Percentiles rank a stretch among this genome's conserved stretches.
These are phyloP conservation scores for Oceanites oceanicus DNA, from an alignment of 2,113 vertebrate species.

Conservation along the genomic window DNA sequence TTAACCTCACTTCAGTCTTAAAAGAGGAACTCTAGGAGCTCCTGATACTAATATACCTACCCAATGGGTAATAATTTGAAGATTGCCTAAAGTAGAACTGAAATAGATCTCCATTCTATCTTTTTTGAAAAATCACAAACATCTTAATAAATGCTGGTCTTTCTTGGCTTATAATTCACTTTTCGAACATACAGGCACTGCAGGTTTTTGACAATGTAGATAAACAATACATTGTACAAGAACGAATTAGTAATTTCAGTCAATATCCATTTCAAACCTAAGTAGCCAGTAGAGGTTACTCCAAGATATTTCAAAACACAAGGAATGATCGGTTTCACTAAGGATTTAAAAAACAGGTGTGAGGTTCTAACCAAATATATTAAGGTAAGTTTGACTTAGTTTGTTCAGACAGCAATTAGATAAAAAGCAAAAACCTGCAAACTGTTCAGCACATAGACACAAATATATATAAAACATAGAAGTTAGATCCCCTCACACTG, in stretches of 20 bases:
- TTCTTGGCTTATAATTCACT: not conserved
- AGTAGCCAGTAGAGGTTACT: constrained; percentile 19
- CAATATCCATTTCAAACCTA: not conserved
- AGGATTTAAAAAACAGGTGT: constrained; percentile 7
- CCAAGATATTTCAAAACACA: not conserved
- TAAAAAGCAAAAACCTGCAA: not conserved
- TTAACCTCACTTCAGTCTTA: not conserved
- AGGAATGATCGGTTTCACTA: not conserved
- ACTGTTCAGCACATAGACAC: not conserved
- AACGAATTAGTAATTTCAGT: not conserved
- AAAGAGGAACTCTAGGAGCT: not conserved
- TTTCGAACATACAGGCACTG: not conserved
- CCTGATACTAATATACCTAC: not conserved
- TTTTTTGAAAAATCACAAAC: not conserved
- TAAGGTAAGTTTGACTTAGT: not conserved
- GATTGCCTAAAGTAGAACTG: not conserved
- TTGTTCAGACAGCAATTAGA: not conserved
- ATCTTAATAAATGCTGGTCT: not conserved
- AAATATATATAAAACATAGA: not conserved
- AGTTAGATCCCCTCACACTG: not conserved
- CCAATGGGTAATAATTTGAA: not conserved
- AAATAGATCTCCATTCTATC: not conserved
- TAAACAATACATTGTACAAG: not conserved
- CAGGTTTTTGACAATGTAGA: not conserved
- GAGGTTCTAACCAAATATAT: not conserved